Base-by-base conservation (phyloP, 2,888 invertebrate species). In the Catocala fraxini region DNA sequence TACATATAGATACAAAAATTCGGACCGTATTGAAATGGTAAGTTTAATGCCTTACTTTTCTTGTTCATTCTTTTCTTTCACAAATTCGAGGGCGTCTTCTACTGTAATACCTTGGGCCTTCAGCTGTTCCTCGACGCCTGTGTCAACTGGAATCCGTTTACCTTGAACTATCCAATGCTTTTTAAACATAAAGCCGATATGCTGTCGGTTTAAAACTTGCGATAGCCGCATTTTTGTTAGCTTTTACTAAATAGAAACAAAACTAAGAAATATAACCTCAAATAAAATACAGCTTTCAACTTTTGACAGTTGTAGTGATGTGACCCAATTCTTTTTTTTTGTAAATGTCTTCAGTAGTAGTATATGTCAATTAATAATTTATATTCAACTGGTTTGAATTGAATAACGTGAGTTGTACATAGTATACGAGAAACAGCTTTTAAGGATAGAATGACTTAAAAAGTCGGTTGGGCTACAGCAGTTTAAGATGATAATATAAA, bases 111-210 rank as follows among this genome's bases (percentile, higher is more conserved):
- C 96, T 74, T 93, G 89, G 59, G 92, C 86, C 67, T 89, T 86
- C 47, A 97, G 86, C 59, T 90, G 82, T 39, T 92, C 85, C 73
- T 95, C 95, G 0, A 95, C 90, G 0, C 93, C 93, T 3, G 95
- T 95, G 55, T 96, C 95, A 5, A 87, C 68, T 0, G 96, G 91
- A 63, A 90, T 90, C 69, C 96, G 94, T 82, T 95, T 95, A 0
- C 97, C 96, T 88, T 96, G 96, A 3, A 95, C 75, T 69, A 95
- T 87, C 98, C 98, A 98, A 85, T 97, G 95, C 68, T 94, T 95
- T 85, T 96, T 96, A 71, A 96, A 96, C 93, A 96, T 95, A 93
- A 96, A 96, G 49, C 95, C 97, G 73, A 97, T 95, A 83, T 97
- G 97, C 79, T 97, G 97, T 39, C 95, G 93, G 61, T 88, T 94